These are phyloP conservation scores for Heliconius melpomene DNA, from an alignment of 1,140 invertebrate species.

Conservation along the genomic window DNA sequence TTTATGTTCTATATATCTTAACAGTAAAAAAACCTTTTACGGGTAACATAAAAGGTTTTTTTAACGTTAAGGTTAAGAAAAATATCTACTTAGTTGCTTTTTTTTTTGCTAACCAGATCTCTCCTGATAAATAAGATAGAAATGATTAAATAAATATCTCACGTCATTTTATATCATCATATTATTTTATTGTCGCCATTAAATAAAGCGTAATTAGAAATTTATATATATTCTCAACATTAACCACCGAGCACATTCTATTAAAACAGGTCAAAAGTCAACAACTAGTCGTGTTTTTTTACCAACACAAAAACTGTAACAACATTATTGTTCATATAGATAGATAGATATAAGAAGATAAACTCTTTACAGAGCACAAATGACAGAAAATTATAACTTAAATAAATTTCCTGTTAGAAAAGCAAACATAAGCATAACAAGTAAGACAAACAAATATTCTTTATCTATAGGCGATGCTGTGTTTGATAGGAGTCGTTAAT, in stretches of 20 bases:
- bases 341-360: constrained; percentile 63
- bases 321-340: constrained; percentile 48
- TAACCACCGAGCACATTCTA: not conserved
- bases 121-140: not conserved
- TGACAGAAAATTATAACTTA: constrained; percentile 79
- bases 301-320: constrained; percentile 37
- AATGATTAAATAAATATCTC: not conserved
- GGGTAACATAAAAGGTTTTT: too few relatives aligned
- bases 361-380: constrained; percentile 66
- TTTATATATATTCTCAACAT: not conserved
- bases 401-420: constrained; percentile 78
- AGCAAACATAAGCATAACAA: constrained; percentile 69
- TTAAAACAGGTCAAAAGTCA: constrained; percentile 49
- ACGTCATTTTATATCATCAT: not conserved
- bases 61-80: too few relatives aligned
- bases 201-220: not conserved
- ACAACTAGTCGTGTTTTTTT: constrained; percentile 51
- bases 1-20: too few relatives aligned
- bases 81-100: not conserved
- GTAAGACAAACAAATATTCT: constrained; percentile 66
- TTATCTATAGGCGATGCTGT: constrained; percentile 69
- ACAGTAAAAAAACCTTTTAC: not conserved
- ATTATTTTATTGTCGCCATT: not conserved
- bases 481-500: constrained; percentile 76
- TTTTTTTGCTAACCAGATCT: not conserved